phyloP scores from a whole-genome alignment of 2,797 vertebrate genomes.

The Taeniopygia guttata region DNA sequence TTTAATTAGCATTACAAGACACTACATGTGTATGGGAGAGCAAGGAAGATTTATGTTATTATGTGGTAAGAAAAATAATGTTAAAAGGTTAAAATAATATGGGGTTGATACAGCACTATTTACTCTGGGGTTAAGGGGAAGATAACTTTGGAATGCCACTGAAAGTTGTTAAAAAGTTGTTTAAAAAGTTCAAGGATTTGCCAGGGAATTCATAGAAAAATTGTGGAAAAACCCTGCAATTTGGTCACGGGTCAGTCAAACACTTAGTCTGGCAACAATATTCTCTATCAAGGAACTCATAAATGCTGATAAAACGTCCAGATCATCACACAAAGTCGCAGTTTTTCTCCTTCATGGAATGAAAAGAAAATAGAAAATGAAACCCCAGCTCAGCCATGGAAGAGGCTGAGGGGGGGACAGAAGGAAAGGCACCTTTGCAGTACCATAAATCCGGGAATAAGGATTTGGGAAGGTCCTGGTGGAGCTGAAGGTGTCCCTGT shows the following conservation, averaged over 20 bases:
- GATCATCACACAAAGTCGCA: background rate
- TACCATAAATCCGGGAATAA: background rate
- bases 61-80: constrained; percentile 1
- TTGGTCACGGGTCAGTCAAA: background rate
- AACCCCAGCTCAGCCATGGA: background rate
- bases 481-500: background rate
- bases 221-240: background rate
- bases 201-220: background rate
- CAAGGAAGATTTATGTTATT: constrained; percentile 47
- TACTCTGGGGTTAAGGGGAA: background rate
- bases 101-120: background rate
- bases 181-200: background rate
- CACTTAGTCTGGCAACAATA: background rate
- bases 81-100: constrained; percentile 38
- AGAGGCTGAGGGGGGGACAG: background rate
- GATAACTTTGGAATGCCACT: background rate
- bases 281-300: background rate
- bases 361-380: background rate
- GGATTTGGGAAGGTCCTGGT: background rate
- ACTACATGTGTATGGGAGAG: constrained; percentile 52
- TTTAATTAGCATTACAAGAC: constrained; percentile 67
- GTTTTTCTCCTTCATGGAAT: accelerated
- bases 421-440: background rate
- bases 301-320: background rate
- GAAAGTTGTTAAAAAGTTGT: background rate